Base-by-base conservation (phyloP, 2,797 vertebrate species). In the Sebastiscus tertius region DNA sequence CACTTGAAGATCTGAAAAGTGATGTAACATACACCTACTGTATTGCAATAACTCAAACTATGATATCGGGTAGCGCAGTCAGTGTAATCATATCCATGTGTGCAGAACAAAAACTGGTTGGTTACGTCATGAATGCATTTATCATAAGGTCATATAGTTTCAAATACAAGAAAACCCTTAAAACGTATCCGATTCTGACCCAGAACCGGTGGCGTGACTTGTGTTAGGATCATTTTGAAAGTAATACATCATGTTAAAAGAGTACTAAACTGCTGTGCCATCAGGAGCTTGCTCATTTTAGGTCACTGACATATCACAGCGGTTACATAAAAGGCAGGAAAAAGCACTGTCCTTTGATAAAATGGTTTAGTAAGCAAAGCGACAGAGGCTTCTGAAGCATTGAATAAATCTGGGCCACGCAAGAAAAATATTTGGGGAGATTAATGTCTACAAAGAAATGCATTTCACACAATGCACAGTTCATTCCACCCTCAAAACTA, bases 171-270 rank as follows among this genome's bases (percentile, higher is more conserved):
- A 22, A 58, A 58, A 10, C 3, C 12, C 4, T 33, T 31, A 16
- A 52, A 49, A 55, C 1, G 12, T 58, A 12, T 9, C 2, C 1
- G 31, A n/a, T 49, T 71, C 24, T 72, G 18, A 71, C 4, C 16
- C 55, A 39, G 4, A 24, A 26, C 34, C 52, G 12, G 8, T 7
- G 8, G 4, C 27, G 6, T 55, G 34, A 56, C 11, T 68, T 46
- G 58, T 8, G 56, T 33, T 76, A 10, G 22, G 16, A 66, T 67
- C 2, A 27, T 61, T 77, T 72, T 75, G 24, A 71, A 69, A 69
- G 54, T 24, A 77, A 74, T 67, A 31, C 13, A 63, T 77, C 42
- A 71, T 54, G 56, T 77, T 70, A 13, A 78, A 70, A 16, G 10
- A 65, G 26, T 26, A 46, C 16, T 8, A 5, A 22, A 33, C 27